Base-by-base conservation (phyloP, 2,113 vertebrate genomes). In the Nannospalax galili region DNA sequence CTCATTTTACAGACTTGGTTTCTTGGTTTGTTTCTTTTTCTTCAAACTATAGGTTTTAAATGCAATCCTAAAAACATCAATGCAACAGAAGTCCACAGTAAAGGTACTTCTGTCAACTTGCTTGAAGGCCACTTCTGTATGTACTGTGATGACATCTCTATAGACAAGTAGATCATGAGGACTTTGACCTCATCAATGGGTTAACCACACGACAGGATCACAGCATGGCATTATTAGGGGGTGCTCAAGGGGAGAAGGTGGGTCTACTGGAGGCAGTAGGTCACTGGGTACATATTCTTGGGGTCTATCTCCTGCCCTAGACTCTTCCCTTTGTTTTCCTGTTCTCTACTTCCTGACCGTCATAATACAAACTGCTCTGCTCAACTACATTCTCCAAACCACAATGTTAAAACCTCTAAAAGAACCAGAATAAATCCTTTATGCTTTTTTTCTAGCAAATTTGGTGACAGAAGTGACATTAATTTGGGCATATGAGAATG, bases 1-100 rank as follows among this genome's bases (percentile, higher is more conserved):
- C 26, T 60, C 7, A 73, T 5, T 37, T 67, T 28, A 80, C 11
- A 73, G n/a, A 60, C 28, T 20, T 67, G 90, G n/a, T 52, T 94
- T 37, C 26, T 32, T 37, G 52, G 42, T 48, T 84, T 40, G 45
- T 24, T 75, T 74, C 28, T 45, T 4, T 5, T 40, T 30, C 20
- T 14, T 40, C 4, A 67, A 32, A 84, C 37, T 81, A 22, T n/a
- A 84, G 64, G 22, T 81, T 94, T 90, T 79, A 74, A 91, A 93
- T 74, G 30, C 3, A 87, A 64, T 62, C 26, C 84, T 75, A 58
- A 90, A 52, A 3, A 73, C 20, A 72, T 40, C 35, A 74, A 78
- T 60, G 5, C 4, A 88, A 30, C 1, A 22, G 70, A 92, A 78
- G 22, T n/a, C 56, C 8, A 91, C 7, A 15, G 6, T 48, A 32